Percentiles rank a stretch among this genome's conserved stretches.
These are phyloP conservation scores for Eupelmus urozonus DNA, from an alignment of 2,888 invertebrate genomes.

Conservation along the genomic window DNA sequence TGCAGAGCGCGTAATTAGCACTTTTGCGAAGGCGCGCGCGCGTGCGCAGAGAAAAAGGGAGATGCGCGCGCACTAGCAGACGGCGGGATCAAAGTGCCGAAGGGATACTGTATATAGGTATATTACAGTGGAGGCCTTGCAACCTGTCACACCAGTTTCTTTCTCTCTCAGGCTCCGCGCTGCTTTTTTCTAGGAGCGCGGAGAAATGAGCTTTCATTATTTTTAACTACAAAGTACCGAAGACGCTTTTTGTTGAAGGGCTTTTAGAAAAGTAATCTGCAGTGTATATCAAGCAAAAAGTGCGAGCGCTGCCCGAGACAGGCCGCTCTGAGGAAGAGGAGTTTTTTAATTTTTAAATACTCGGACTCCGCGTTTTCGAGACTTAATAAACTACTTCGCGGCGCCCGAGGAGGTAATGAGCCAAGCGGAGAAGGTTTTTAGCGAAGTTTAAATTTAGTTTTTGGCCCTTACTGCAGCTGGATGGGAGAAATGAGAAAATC, in stretches of 20 bases:
- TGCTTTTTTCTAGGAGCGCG: conserved; percentile 9
- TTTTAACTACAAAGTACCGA: conserved; percentile 51
- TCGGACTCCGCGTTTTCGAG: no score
- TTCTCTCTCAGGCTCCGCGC: no score
- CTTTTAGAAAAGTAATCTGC: conserved; percentile 52
- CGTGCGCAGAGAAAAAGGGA: conserved; percentile 11
- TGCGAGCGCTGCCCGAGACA: no score
- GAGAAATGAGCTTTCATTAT: conserved; percentile 53
- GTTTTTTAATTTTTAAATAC: neutral
- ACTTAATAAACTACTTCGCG: no score
- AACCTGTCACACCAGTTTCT: conserved; percentile 71
- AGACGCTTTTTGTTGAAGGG: conserved; percentile 26
- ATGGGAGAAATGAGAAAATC: no score
- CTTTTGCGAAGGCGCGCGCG: conserved; percentile 62
- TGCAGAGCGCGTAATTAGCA: conserved; percentile 71
- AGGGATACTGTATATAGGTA: conserved; percentile 54
- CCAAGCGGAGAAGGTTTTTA: no score
- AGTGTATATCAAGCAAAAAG: conserved; percentile 12
- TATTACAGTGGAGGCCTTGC: conserved; percentile 51
- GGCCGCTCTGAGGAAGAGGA: no score
- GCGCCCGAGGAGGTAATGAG: no score
- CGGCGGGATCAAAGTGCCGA: conserved; percentile 67
- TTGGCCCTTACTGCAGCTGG: no score
- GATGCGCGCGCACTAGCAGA: conserved; percentile 25
- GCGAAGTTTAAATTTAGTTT: no score